Base-by-base conservation (phyloP, 2,113 vertebrate genomes). In the Platanista minor region DNA sequence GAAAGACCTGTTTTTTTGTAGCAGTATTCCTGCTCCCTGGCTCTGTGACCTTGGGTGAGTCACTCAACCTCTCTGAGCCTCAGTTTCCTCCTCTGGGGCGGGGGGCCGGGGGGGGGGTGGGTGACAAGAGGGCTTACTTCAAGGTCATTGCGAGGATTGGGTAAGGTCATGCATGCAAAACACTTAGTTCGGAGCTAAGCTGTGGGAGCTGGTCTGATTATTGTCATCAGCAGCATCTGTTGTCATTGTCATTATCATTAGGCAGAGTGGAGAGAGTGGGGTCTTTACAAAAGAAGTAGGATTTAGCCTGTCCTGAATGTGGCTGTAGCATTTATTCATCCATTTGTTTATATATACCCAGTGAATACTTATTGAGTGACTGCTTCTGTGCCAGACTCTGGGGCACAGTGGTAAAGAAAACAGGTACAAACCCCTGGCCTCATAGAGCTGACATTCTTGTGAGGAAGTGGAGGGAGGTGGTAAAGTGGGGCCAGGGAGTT, bases 161-260 rank as follows among this genome's bases (percentile, higher is more conserved):
- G 5, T 43, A 14, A 36, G 52, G 27, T 5, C 0, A 0, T n/a
- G 23, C 5, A 0, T 41, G 18, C 3, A 8, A 18, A 33, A 33
- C 23, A 2, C 59, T 62, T 41, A 11, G 8, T 57, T 59, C 41
- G 8, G 21, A 33, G 36, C 87, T 72, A 1, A 54, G 23, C 49
- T 29, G 5, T 15, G 69, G 75, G 82, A 33, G 31, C 82, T 3
- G 36, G 39, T 29, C 74, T 54, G 72, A 8, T 33, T 6, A 0
- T 59, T 21, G 29, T 36, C 80, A 43, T 31, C 52, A 6, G 14
- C 17, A 43, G n/a, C 39, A 5, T 5, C n/a, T 5, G 0, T 18
- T 1, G 2, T 77, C 52, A 11, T 18, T 52, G 43, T 43, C 61
- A 3, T 75, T 52, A 6, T 67, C 41, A 1, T 46, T 27, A 81